A percentile compares a stretch with the other conserved stretches of the same genome.
Evolutionary conservation across 2,888 invertebrate species (phyloP).

Genomic region (Dicyrtomina minuta): DNA sequence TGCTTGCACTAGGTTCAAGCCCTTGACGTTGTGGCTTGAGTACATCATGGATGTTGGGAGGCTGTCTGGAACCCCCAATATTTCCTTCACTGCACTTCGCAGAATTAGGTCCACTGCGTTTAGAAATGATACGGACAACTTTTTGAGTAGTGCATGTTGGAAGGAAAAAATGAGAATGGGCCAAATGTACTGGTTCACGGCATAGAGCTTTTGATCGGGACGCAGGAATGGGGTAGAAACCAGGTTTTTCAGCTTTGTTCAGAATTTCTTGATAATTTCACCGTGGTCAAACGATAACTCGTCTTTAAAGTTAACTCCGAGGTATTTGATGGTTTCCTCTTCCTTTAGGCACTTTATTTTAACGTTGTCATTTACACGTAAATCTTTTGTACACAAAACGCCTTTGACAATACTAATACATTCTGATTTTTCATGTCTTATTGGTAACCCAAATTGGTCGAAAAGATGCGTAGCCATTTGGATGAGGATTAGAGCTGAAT

Average conservation of each 20-base stretch:
- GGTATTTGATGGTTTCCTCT: background rate
- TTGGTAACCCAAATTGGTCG: too few species aligned
- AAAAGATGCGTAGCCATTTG: too few species aligned
- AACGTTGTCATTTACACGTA: background rate
- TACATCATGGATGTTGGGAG: background rate
- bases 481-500: background rate
- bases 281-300: background rate
- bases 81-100: background rate
- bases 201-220: background rate
- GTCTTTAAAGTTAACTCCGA: background rate
- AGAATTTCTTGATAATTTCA: background rate
- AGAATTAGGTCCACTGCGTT: background rate
- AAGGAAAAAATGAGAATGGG: background rate
- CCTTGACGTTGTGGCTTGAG: background rate
- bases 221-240: too few species aligned
- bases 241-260: too few species aligned
- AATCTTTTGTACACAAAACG: background rate
- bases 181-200: background rate
- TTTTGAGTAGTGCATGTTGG: background rate
- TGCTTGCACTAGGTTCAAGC: background rate
- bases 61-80: background rate
- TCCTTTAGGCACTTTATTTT: too few species aligned
- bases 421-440: background rate
- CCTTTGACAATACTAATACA: conserved; percentile 1
- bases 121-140: background rate